Percentiles rank a stretch among this genome's conserved stretches.
phyloP scores from a whole-genome alignment of 2,797 vertebrate genomes.

The Anas georgica region DNA sequence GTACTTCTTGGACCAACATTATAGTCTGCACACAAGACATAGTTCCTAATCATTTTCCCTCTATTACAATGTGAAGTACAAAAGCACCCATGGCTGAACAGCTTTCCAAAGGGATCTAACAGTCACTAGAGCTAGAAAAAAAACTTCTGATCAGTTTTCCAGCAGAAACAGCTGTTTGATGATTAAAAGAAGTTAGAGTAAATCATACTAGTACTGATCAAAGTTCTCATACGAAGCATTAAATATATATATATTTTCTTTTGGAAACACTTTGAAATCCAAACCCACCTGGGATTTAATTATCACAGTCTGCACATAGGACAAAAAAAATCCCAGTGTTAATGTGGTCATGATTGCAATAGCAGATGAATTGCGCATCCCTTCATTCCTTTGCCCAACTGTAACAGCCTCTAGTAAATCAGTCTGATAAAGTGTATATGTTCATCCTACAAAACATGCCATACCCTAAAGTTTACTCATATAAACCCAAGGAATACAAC shows the following conservation, averaged over 20 bases:
- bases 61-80: accelerated
- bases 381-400: background rate
- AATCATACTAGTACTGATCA: background rate
- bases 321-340: background rate
- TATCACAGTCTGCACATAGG: background rate
- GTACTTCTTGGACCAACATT: background rate
- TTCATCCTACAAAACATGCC: background rate
- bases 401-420: background rate
- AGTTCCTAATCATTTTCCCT: background rate
- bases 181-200: background rate
- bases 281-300: background rate
- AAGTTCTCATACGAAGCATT: background rate
- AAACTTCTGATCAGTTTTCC: background rate
- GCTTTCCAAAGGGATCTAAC: background rate
- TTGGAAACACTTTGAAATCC: background rate
- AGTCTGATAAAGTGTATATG: background rate
- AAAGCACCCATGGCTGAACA: background rate
- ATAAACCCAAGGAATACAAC: background rate
- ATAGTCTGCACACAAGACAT: background rate
- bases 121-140: background rate
- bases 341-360: background rate
- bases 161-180: background rate
- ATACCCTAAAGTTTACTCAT: background rate
- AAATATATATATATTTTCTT: background rate
- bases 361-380: background rate